Base-by-base conservation (phyloP, 2,113 vertebrate species). In the Heterotis niloticus region DNA sequence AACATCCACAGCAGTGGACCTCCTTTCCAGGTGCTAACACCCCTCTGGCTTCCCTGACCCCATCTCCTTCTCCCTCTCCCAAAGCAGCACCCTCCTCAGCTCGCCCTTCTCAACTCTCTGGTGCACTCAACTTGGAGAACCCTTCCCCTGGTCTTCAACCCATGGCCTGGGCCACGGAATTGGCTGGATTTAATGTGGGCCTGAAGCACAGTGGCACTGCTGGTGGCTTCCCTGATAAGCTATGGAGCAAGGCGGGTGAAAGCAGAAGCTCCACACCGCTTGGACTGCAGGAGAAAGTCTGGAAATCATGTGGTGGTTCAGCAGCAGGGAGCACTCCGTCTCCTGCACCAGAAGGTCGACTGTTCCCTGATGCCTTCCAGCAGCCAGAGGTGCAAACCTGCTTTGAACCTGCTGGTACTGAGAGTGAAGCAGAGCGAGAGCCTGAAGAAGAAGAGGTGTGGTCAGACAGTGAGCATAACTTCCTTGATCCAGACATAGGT, bases 391-490 rank as follows among this genome's bases (percentile, higher is more conserved):
- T 0, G 84, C 64, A 89, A 90, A 92, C 91, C 76, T 91, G 89
- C 1, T 98, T 95, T 92, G 94, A 94, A 57, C 90, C 91, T 3
- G 91, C 91, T 3, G 78, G 86, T 77, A 86, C 93, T 17, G 93
- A 96, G 68, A 95, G 95, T 16, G 90, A 90, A 0, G 29, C 44
- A 0, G 85, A 91, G n/a, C 81, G 51, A 0, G 83, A 87, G 3
- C 81, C 80, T 0, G 84, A 92, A 0, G 91, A 91, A 0, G 90
- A 92, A 0, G 90, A 91, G 80, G 90, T 95, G 79, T 99, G 94
- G 94, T 99, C 98, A 0, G 98, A 99, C 90, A 99, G 97, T 0
- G 98, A 99, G 82, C 98, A 99, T 93, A 99, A 99, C 91, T 99
- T 99, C 89, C 90, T 99, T 79, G 98, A 99, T 12, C 94, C 95